Percentiles rank a stretch among this genome's conserved stretches.
These are phyloP conservation scores for Anthoscopus minutus DNA, from an alignment of 2,113 vertebrate species.

Conservation along the genomic window DNA sequence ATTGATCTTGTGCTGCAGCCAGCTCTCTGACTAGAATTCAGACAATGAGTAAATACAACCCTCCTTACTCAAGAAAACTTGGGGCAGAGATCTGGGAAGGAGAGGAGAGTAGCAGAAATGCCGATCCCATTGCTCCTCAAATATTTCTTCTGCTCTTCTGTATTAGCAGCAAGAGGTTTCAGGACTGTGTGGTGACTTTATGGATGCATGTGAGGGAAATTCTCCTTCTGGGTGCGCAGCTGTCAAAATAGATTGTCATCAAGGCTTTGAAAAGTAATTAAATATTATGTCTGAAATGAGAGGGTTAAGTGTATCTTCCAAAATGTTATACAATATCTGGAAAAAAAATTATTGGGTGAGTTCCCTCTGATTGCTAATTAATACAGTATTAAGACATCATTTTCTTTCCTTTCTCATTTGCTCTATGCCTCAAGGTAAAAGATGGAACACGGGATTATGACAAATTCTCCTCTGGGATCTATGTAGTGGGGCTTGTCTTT, in stretches of 20 bases:
- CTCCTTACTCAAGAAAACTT: background rate
- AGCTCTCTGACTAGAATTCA: background rate
- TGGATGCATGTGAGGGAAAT: background rate
- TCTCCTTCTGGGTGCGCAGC: background rate
- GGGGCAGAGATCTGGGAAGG: background rate
- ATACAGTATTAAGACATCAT: background rate
- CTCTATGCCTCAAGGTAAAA: slow-evolving; percentile 18
- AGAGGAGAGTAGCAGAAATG: background rate
- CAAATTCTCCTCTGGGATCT: slow-evolving; percentile 15
- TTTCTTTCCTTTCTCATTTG: slow-evolving; percentile 21
- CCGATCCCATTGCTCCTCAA: background rate
- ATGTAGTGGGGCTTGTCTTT: background rate
- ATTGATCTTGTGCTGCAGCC: background rate
- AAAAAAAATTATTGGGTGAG: background rate
- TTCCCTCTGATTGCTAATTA: background rate
- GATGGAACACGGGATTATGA: background rate
- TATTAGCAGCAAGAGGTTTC: background rate
- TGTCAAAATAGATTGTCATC: background rate
- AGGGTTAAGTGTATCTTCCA: background rate
- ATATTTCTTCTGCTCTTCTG: background rate
- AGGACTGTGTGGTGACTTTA: background rate
- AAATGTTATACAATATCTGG: background rate
- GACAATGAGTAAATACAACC: background rate
- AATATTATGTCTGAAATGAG: background rate
- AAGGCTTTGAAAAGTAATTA: background rate